A percentile compares a stretch with the other conserved stretches of the same genome.
Evolutionary conservation across 2,113 vertebrate genomes (phyloP).

Genomic region (Chloroceryle aenea): DNA sequence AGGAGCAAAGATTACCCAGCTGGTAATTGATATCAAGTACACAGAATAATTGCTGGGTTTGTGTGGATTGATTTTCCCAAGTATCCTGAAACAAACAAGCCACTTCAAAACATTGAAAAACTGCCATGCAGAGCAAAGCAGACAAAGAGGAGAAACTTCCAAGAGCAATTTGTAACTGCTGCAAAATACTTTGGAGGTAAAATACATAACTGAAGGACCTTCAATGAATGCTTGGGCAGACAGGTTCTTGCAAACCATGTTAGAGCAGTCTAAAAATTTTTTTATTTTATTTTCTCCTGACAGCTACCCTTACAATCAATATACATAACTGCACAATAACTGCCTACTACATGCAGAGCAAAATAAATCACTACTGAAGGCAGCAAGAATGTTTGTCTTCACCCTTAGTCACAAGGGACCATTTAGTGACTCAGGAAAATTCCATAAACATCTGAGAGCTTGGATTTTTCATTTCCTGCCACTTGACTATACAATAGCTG

Average conservation of each 20-base stretch:
- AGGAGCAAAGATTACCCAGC: neutral
- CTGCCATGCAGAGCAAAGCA: neutral
- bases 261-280: neutral
- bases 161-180: neutral
- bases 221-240: neutral
- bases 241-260: neutral
- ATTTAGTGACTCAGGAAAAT: conserved; percentile 18
- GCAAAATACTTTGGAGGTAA: neutral
- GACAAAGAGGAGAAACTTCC: neutral
- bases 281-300: no score
- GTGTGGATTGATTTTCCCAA: neutral
- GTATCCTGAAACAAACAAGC: neutral
- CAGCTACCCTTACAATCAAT: neutral
- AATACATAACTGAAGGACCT: neutral
- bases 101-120: neutral
- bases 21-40: neutral
- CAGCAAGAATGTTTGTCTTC: conserved; percentile 22
- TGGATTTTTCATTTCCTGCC: conserved; percentile 36
- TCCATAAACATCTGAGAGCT: neutral
- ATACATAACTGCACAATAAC: neutral
- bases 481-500: neutral
- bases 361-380: conserved; percentile 22
- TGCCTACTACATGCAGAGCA: neutral
- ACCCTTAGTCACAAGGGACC: neutral
- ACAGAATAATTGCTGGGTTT: neutral